phyloP scores from a whole-genome alignment of 1,140 invertebrate genomes.

The Neodiprion virginianus region DNA sequence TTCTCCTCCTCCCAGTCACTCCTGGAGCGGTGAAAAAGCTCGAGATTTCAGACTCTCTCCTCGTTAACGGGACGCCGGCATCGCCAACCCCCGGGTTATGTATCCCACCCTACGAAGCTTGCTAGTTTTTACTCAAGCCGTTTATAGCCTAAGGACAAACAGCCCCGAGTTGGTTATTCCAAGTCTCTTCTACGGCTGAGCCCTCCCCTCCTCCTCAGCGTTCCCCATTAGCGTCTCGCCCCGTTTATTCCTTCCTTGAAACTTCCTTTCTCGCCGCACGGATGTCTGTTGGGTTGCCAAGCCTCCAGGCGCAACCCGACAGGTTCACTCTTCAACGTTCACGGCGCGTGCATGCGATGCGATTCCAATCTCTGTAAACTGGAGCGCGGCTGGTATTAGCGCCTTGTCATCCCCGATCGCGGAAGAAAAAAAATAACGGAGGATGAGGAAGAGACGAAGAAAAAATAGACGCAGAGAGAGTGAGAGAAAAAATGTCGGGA shows the following conservation, averaged over 20 bases:
- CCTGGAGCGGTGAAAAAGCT: no score
- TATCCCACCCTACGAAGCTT: not conserved
- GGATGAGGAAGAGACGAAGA: no score
- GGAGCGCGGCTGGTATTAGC: no score
- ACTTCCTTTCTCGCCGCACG: not conserved
- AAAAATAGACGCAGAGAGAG: no score
- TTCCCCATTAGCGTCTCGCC: not conserved
- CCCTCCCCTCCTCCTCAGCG: no score
- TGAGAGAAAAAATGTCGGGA: no score
- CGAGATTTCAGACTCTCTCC: not conserved
- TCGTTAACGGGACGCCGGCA: not conserved
- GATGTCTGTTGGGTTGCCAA: not conserved
- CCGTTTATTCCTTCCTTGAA: not conserved
- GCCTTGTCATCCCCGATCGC: no score
- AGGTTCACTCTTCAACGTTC: not conserved
- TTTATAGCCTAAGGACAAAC: not conserved
- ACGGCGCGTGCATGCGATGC: not conserved
- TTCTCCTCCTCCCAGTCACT: no score
- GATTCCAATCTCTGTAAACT: no score
- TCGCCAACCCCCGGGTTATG: not conserved
- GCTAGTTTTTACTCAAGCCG: not conserved
- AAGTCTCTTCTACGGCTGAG: no score
- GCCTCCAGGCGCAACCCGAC: not conserved
- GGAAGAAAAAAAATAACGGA: no score
- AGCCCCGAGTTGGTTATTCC: no score